Conservation (phyloP, 2,888 invertebrate species). For the Agrotis clavis region DNA sequence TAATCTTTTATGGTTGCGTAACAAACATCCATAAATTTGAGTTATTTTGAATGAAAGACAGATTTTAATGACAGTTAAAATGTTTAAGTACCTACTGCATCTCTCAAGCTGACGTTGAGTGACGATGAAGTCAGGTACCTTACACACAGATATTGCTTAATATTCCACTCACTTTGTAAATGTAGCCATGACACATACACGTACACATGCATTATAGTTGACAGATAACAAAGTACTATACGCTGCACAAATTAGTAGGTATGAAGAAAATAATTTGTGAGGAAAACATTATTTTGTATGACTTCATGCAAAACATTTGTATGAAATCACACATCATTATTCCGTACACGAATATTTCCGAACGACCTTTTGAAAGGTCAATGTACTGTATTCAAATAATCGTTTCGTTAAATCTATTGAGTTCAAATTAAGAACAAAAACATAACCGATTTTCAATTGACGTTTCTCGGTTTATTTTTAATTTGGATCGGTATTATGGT, state of each 20-base stretch:
- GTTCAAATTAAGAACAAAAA: conserved; percentile 43
- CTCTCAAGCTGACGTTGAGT: conserved; percentile 1
- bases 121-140: conserved; percentile 12
- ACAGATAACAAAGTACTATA: conserved; percentile 50
- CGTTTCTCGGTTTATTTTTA: conserved; percentile 9
- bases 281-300: conserved; percentile 24
- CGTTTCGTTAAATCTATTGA: conserved; percentile 47
- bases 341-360: conserved; percentile 18
- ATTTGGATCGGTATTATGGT: conserved; percentile 3
- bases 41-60: background rate
- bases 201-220: conserved; percentile 49
- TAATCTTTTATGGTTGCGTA: no score
- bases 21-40: background rate
- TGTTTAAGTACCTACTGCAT: background rate
- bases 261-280: conserved; percentile 21
- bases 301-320: background rate
- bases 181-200: conserved; percentile 37
- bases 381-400: conserved; percentile 60
- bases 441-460: conserved; percentile 23
- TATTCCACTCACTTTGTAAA: conserved; percentile 36
- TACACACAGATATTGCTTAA: conserved; percentile 37
- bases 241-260: conserved; percentile 35
- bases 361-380: conserved; percentile 65
- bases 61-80: background rate
- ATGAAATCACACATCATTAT: conserved; percentile 8